Evolutionary conservation across 2,888 invertebrate species (phyloP), one percentile per base, ranked within the genome.

Genomic region (Parasteatoda lunata): DNA sequence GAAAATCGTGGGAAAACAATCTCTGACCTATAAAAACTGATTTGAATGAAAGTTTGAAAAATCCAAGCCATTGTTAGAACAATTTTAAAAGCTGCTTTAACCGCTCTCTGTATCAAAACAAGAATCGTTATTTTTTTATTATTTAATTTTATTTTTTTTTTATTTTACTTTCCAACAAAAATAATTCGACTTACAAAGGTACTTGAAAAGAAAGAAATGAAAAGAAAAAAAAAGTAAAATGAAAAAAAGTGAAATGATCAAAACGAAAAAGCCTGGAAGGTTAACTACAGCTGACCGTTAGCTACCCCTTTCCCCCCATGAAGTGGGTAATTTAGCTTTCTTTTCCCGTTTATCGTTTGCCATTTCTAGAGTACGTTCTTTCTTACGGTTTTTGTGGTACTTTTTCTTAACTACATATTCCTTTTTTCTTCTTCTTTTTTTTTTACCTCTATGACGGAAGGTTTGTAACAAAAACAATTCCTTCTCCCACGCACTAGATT

Each of bases 361-460:
- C 59, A 4, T 59, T 59, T 59, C 11, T 59, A 30, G 9, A 59
- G 59, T 59, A 59, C 59, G 9, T 59, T 59, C 11, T 59, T 59
- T 59, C 5, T 8, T 59, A 59, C 54, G 8, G 11, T 59, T n/a
- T 59, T 59, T 59, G 59, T 59, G 59, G 59, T 59, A 13, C 59
- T 59, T 59, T 59, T 59, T 59, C 9, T 59, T 54, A 54, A 54
- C 54, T 54, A 54, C 59, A 0, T 59, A 4, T n/a, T 65, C 48
- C 49, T 64, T 65, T 8, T n/a, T 65, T 64, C 49, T 64, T 65
- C 48, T 64, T 64, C 5, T 75, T 4, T 73, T 81, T 69, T 54
- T 75, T 48, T 68, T 47, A 5, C 52, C 78, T 51, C 59, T 84
- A 78, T 78, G 66, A 78, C 75, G 78, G 73, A 78, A 79, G 45